Percentiles rank a stretch among this genome's conserved stretches.
These are phyloP conservation scores for Epirrhoe alternata DNA, from an alignment of 2,888 invertebrate species.

Conservation along the genomic window DNA sequence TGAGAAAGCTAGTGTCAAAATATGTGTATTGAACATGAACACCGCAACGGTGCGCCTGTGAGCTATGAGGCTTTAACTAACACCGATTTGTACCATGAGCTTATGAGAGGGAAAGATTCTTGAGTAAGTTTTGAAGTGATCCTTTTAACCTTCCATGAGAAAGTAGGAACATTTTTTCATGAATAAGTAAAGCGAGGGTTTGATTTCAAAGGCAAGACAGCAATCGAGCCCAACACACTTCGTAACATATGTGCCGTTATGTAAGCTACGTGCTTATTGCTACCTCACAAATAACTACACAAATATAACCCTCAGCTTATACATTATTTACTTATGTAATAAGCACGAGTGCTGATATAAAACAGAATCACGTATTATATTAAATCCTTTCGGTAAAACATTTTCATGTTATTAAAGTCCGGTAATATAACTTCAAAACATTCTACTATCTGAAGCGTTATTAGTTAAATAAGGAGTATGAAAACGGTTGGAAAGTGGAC, in stretches of 20 bases:
- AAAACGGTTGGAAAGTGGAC: neutral
- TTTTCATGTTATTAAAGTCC: neutral
- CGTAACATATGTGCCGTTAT: slow-evolving; percentile 43
- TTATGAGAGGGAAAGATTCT: neutral
- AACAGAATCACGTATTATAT: slow-evolving; percentile 25
- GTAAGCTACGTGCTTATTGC: slow-evolving; percentile 45
- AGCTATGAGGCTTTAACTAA: neutral
- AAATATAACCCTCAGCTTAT: slow-evolving; percentile 30
- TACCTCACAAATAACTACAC: slow-evolving; percentile 40
- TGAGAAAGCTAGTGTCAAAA: too few species aligned
- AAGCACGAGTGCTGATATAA: slow-evolving; percentile 22
- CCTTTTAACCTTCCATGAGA: slow-evolving; percentile 25
- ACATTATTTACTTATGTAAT: slow-evolving; percentile 36
- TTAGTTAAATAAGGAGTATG: neutral
- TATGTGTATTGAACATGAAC: neutral
- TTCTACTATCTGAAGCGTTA: neutral
- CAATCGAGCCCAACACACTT: slow-evolving; percentile 25
- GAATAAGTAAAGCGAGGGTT: slow-evolving; percentile 50
- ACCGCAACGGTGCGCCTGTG: neutral
- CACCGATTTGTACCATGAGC: neutral
- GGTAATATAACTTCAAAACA: neutral
- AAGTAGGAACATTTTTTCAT: slow-evolving; percentile 27
- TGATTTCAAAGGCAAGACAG: slow-evolving; percentile 31
- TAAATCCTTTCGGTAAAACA: slow-evolving; percentile 1
- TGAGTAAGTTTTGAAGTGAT: slow-evolving; percentile 2